Conservation (phyloP, 2,113 vertebrate species). For the Ellobius talpinus region DNA sequence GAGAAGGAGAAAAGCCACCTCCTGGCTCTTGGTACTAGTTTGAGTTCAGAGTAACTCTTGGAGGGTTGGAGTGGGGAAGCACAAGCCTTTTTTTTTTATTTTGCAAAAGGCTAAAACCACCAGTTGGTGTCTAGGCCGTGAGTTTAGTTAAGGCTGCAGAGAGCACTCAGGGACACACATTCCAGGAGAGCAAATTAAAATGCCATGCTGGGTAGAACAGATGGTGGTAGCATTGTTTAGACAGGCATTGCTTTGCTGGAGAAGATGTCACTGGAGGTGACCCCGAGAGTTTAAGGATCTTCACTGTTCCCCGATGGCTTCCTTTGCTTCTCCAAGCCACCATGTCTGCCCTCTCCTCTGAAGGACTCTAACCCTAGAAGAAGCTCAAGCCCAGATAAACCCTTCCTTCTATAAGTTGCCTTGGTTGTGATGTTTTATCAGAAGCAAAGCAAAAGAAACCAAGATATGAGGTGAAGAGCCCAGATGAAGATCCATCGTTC, state of each 20-base stretch:
- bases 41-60: neutral
- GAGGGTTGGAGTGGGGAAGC: slow-evolving; percentile 19
- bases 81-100: neutral
- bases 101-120: slow-evolving; percentile 60
- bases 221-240: neutral
- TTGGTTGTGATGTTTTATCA: neutral
- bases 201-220: neutral
- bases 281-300: neutral
- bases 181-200: neutral
- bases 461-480: neutral
- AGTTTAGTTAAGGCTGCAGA: neutral
- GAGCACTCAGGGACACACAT: neutral
- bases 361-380: neutral
- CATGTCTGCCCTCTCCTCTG: neutral
- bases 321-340: neutral
- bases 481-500: neutral
- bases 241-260: neutral
- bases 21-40: neutral
- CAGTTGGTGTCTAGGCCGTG: neutral
- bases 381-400: neutral
- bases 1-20: neutral
- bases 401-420: neutral
- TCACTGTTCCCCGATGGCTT: too few species aligned
- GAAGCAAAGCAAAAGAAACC: neutral
- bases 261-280: neutral